Percentiles rank a stretch among this genome's conserved stretches.
Evolutionary conservation across 2,113 vertebrate genomes (phyloP).

Genomic region (Rhynchopsitta pachyrhyncha): DNA sequence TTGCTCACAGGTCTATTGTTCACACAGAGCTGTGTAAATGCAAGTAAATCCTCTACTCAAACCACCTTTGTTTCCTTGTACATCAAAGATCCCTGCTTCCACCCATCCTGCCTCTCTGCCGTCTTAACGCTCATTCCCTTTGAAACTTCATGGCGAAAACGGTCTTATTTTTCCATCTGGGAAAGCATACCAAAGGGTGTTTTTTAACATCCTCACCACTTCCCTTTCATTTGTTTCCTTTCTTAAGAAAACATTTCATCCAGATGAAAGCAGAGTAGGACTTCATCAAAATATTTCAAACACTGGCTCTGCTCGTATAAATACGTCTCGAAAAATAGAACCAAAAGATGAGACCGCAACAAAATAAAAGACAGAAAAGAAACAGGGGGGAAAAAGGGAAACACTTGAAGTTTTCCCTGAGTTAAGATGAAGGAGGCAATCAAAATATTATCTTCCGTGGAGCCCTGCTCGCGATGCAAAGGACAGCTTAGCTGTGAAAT

Average conservation of each 20-base stretch:
- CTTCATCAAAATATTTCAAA: slow-evolving; percentile 54
- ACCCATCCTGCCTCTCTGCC: background rate
- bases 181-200: background rate
- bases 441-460: background rate
- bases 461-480: background rate
- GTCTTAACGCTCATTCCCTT: background rate
- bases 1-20: background rate
- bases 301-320: slow-evolving; percentile 37
- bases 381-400: background rate
- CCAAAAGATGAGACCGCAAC: background rate
- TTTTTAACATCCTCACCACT: slow-evolving; percentile 19
- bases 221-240: slow-evolving; percentile 41
- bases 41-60: background rate
- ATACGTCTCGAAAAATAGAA: slow-evolving; percentile 28
- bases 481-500: background rate
- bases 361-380: background rate
- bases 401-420: background rate
- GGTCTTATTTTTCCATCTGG: slow-evolving; percentile 23
- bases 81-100: background rate
- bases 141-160: background rate
- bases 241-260: slow-evolving; percentile 52
- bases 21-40: background rate
- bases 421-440: background rate
- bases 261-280: slow-evolving; percentile 18
- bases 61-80: background rate